Evolutionary conservation across 2,113 vertebrate species (phyloP).

Genomic region (Pterocles gutturalis): DNA sequence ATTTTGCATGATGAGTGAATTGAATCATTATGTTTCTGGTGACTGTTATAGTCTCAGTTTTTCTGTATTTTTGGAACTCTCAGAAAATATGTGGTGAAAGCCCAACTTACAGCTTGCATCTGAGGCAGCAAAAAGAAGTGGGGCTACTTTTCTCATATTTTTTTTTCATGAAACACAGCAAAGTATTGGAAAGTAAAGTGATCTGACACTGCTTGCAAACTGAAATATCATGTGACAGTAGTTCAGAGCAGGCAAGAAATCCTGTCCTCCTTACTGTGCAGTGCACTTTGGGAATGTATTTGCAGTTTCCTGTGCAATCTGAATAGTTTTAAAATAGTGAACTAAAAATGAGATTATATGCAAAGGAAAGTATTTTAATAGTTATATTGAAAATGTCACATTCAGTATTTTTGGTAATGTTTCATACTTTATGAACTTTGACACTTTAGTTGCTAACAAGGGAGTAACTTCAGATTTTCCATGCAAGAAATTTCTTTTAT

Average conservation of each 20-base stretch:
- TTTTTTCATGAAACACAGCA: background rate
- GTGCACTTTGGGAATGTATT: background rate
- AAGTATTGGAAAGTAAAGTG: background rate
- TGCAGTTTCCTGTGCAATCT: background rate
- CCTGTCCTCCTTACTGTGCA: background rate
- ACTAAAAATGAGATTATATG: constrained; percentile 16
- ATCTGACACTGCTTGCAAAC: background rate
- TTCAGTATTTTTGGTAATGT: background rate
- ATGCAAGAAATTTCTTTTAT: constrained; percentile 21
- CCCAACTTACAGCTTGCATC: background rate
- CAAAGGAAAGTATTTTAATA: constrained; percentile 8
- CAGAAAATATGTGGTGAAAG: background rate
- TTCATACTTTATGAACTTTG: constrained; percentile 47
- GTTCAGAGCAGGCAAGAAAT: background rate
- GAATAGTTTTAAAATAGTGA: background rate
- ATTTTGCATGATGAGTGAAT: constrained; percentile 43
- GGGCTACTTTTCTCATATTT: background rate
- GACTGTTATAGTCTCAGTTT: background rate
- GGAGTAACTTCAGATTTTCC: constrained; percentile 15
- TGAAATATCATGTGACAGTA: background rate
- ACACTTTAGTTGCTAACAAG: background rate
- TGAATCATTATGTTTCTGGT: background rate
- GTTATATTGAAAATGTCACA: background rate
- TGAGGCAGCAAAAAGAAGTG: background rate
- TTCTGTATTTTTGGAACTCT: background rate